A percentile compares a stretch with the other conserved stretches of the same genome.
Evolutionary conservation across 2,113 vertebrate species (phyloP).

Genomic region (Copsychus sechellarum): DNA sequence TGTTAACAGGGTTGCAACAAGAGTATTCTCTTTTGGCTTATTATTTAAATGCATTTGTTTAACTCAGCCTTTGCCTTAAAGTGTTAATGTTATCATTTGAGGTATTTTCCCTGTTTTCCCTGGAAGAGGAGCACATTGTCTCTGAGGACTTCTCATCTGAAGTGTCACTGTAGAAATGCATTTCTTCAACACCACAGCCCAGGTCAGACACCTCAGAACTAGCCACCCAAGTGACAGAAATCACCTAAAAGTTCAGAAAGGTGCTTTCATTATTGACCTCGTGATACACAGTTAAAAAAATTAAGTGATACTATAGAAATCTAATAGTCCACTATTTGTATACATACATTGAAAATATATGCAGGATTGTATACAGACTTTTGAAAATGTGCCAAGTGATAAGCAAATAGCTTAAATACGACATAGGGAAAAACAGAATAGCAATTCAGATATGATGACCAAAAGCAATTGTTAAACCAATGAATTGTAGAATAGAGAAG

Average conservation of each 20-base stretch:
- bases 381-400: neutral
- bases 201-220: neutral
- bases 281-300: neutral
- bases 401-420: neutral
- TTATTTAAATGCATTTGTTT: neutral
- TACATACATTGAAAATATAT: neutral
- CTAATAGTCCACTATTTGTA: neutral
- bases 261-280: neutral
- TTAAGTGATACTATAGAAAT: neutral
- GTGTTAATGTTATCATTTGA: neutral
- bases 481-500: neutral
- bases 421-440: neutral
- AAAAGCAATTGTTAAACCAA: neutral
- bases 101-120: neutral
- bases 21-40: neutral
- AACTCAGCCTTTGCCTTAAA: neutral
- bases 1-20: neutral
- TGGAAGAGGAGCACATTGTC: neutral
- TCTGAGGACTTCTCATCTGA: neutral
- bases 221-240: neutral
- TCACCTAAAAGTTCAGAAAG: neutral
- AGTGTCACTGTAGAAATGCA: neutral
- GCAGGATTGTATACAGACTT: neutral
- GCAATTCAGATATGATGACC: neutral
- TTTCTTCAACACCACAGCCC: neutral